Evolutionary conservation across 2,797 vertebrate genomes (phyloP), one percentile per base, ranked within the genome.

Genomic region (Chiroxiphia lanceolata): DNA sequence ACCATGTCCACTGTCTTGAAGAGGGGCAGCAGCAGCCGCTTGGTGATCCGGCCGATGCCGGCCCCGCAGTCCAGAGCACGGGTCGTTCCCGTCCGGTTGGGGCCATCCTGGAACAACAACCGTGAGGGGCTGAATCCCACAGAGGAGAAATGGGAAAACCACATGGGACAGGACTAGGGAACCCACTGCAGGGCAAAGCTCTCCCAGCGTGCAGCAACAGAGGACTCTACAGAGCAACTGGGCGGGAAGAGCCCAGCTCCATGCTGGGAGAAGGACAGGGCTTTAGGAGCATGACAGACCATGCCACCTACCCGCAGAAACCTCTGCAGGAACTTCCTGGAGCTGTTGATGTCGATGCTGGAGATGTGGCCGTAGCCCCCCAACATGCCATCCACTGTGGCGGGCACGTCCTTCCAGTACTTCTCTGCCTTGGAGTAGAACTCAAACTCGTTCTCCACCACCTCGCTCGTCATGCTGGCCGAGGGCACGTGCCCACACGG

Each of bases 341-440:
- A 99, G 95, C 99, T 99, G 83, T 97, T 99, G 97, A 99, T 98
- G 93, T 99, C 99, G 4, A 99, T 98, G 97, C 81, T 98, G 97
- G 99, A 99, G 98, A 99, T 99, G 97, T 98, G 98, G 79, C 99
- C 99, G 1, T 99, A 99, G 48, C 99, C 99, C 11, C 99, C 99
- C 70, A 99, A 95, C 99, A 99, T 99, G 83, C 99, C 99, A 0
- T 99, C 99, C 97, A 99, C 99, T 0, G 99, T 99, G 93, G 99
- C 97, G 0, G 99, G 97, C 31, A 99, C 96, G 0, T 99, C 98
- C 85, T 98, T 99, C 99, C 99, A 99, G 97, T 99, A 99, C 40
- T 93, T 98, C 97, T 99, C 97, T 1, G 99, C 99, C 82, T 99
- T 99, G 38, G 98, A 98, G 96, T 99, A 99, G 97, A 99, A 99